Evolutionary conservation across 2,797 vertebrate genomes (phyloP), one percentile per base, ranked within the genome.

Genomic region (Spondyliosoma cantharus): DNA sequence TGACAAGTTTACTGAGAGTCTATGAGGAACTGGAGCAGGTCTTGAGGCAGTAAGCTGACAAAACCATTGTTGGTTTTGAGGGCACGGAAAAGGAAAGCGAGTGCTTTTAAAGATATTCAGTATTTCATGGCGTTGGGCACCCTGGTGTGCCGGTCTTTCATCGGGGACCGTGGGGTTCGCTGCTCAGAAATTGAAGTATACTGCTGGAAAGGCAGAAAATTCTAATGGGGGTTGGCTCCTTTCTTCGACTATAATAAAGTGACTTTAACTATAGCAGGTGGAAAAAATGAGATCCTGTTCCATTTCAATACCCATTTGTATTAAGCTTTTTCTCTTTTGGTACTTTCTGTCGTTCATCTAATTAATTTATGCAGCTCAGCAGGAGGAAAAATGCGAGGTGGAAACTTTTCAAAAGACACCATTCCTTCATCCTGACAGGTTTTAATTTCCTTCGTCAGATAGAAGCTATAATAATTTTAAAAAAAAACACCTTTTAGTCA

Each of bases 301-400:
- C 48, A 83, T 87, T 90, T 91, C 82, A 85, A 66, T 86, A 83
- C 25, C 60, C 54, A 76, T 82, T 85, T 87, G 52, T 83, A 27
- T 58, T 46, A 72, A 58, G 67, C 49, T 49, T 80, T 80, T 71
- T 37, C 7, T 76, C 20, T 20, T 2, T 81, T 78, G 62, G 49
- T 79, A 74, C 76, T 74, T 69, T 74, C 27, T 73, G 76, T 48
- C 63, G 64, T 80, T 77, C 71, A 87, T 89, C 61, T 71, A 63
- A 86, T 87, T 83, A 64, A 86, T 84, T 78, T 70, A 71, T 72
- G 61, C 50, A 32, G n/a, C 73, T 82, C 68, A 59, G 74, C 45
- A 2, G 53, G 73, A 72, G 56, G 50, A 71, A 63, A 43, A 56
- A 67, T 61, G 46, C 13, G 2, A 81, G 62, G 70, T 69, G 14